Evolutionary conservation across 2,888 invertebrate genomes (phyloP).

Genomic region (Euproctis similis): DNA sequence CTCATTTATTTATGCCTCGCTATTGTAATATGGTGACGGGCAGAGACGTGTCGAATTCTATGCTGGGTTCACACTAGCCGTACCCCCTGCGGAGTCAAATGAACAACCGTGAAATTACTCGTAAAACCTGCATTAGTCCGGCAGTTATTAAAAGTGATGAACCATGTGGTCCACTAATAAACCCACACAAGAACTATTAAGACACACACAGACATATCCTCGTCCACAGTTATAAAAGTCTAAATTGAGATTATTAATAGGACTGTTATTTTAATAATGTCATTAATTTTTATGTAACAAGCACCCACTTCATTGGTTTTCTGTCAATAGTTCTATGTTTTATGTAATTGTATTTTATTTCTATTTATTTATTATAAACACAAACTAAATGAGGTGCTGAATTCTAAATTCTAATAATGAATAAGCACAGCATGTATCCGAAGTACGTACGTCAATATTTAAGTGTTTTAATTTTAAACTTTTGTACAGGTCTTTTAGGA

Average conservation of each 20-base stretch:
- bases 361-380: conserved; percentile 10
- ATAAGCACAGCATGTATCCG: conserved; percentile 13
- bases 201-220: conserved; percentile 36
- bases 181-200: conserved; percentile 43
- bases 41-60: conserved; percentile 13
- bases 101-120: conserved; percentile 71
- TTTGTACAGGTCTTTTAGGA: too few relatives aligned
- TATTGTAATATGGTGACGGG: conserved; percentile 10
- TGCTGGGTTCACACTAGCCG: conserved; percentile 13
- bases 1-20: conserved; percentile 20
- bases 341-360: conserved; percentile 14
- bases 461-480: too few relatives aligned
- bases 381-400: too few relatives aligned
- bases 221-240: conserved; percentile 42
- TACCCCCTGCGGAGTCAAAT: conserved; percentile 51
- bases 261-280: conserved; percentile 40
- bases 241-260: conserved; percentile 56
- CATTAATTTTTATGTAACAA: conserved; percentile 21
- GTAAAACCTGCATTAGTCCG: conserved; percentile 67
- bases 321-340: conserved; percentile 12
- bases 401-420: too few relatives aligned
- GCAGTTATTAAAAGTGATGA: conserved; percentile 52
- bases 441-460: too few relatives aligned
- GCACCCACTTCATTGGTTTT: conserved; percentile 11
- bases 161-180: conserved; percentile 63